Percentiles rank a stretch among this genome's conserved stretches.
Conservation (phyloP, 2,113 vertebrate species). For the Mormoops blainvillei region DNA sequence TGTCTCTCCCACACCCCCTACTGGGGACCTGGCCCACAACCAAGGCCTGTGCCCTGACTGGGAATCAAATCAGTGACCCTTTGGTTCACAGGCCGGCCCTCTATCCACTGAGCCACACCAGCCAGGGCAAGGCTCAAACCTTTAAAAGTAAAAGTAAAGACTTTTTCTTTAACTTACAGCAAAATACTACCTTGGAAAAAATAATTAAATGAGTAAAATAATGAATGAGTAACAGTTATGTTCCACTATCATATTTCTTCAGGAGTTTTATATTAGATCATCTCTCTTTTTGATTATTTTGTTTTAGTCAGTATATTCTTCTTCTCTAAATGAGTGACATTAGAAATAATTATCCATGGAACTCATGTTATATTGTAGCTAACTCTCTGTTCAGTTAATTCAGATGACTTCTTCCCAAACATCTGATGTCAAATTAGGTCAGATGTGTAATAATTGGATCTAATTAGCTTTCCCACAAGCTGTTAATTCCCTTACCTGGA, state of each 20-base stretch:
- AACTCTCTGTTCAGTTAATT: slow-evolving; percentile 31
- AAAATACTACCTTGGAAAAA: not conserved
- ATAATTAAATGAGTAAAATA: not conserved
- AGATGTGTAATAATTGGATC: slow-evolving; percentile 36
- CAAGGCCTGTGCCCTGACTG: no score
- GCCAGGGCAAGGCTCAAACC: not conserved
- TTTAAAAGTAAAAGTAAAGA: not conserved
- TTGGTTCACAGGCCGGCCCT: no score
- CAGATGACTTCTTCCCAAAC: not conserved
- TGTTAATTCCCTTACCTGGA: slow-evolving; percentile 30
- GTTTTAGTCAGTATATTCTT: not conserved
- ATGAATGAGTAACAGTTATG: not conserved
- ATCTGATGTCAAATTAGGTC: slow-evolving; percentile 51
- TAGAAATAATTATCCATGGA: slow-evolving; percentile 33
- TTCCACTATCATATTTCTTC: not conserved
- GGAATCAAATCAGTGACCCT: no score
- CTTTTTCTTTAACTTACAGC: not conserved
- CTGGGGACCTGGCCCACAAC: no score
- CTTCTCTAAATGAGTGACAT: not conserved
- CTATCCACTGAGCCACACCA: no score
- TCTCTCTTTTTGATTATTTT: not conserved
- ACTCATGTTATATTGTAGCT: not conserved
- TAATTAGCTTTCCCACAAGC: slow-evolving; percentile 34
- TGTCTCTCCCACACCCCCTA: no score
- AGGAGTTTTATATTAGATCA: not conserved